These are phyloP conservation scores for Caenorhabditis briggsae DNA, from an alignment of 1,140 invertebrate species.

Conservation along the genomic window DNA sequence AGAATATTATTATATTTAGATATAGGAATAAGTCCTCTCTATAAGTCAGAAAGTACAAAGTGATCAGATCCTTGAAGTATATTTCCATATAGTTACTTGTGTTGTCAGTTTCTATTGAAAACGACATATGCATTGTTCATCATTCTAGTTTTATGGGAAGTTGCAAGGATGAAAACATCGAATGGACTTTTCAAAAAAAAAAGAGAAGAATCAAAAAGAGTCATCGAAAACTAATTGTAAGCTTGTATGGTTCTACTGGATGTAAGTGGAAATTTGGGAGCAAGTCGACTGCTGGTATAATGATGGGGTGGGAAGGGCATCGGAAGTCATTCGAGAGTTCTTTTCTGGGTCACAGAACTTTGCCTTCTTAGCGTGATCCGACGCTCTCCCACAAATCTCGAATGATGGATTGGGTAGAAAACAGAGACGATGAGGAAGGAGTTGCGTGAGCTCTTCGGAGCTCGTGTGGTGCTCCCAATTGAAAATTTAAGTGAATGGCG, in stretches of 20 bases:
- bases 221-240: background rate
- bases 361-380: constrained; percentile 29
- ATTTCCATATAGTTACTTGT: background rate
- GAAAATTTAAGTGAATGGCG: constrained; percentile 47
- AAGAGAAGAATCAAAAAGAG: background rate
- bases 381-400: background rate
- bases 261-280: background rate
- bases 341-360: constrained; percentile 37
- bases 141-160: background rate
- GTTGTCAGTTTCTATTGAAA: background rate
- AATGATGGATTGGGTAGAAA: constrained; percentile 15
- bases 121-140: background rate
- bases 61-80: background rate
- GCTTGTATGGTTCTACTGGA: background rate
- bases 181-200: background rate
- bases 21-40: no score
- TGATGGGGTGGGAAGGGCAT: background rate
- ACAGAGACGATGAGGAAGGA: constrained; percentile 30
- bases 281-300: constrained; percentile 1
- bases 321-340: constrained; percentile 25
- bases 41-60: background rate
- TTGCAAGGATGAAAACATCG: background rate
- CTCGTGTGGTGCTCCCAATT: constrained; percentile 24
- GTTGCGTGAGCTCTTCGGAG: constrained; percentile 14
- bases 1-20: no score